phyloP scores from a whole-genome alignment of 2,888 invertebrate species.

The Orchesellides sinensis region DNA sequence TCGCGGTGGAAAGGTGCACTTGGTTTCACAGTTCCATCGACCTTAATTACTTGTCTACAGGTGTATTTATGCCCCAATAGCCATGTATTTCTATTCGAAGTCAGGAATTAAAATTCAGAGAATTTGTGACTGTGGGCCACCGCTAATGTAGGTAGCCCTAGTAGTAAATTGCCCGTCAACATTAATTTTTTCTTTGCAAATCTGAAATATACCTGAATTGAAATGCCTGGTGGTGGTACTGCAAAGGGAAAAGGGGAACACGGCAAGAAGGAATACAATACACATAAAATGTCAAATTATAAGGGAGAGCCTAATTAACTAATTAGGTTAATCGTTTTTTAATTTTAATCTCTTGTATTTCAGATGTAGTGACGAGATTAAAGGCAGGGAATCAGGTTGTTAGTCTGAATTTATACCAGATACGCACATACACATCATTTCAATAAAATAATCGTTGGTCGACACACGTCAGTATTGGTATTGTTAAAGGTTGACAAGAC shows the following conservation, averaged over 20 bases:
- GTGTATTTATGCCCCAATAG: constrained; percentile 2
- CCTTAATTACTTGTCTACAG: too few relatives aligned
- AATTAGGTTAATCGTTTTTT: constrained; percentile 54
- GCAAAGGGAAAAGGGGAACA: not conserved
- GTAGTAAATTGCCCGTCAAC: not conserved
- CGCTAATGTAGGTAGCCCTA: too few relatives aligned
- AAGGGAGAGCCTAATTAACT: constrained; percentile 36
- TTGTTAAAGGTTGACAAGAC: not conserved
- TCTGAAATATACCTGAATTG: not conserved
- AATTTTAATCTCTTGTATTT: constrained; percentile 6
- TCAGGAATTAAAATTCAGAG: not conserved
- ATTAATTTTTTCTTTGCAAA: not conserved
- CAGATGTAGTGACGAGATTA: not conserved
- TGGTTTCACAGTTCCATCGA: too few relatives aligned
- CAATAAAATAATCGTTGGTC: not conserved
- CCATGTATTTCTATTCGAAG: not conserved
- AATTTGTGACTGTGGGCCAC: not conserved
- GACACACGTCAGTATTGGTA: not conserved
- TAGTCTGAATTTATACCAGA: too few relatives aligned
- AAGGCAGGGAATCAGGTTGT: constrained; percentile 18
- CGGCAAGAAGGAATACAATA: not conserved
- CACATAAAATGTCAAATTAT: constrained; percentile 24
- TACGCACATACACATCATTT: not conserved
- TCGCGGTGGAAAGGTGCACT: too few relatives aligned
- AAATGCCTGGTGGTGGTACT: not conserved